These are phyloP conservation scores for Podarcis lilfordi DNA, from an alignment of 2,797 vertebrate genomes.

Conservation along the genomic window DNA sequence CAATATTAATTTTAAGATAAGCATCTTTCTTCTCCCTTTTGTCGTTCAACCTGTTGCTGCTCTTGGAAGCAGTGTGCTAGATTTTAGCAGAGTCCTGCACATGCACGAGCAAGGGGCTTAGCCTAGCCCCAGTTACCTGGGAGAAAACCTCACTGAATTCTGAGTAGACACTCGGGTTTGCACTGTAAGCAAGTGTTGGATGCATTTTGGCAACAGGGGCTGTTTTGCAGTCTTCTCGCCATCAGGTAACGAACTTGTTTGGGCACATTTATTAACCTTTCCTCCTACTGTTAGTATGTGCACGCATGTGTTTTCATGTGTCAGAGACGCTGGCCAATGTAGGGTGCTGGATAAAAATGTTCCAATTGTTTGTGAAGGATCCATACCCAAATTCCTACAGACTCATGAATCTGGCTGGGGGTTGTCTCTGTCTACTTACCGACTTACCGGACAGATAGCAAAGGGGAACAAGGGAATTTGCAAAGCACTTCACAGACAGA, in stretches of 20 bases:
- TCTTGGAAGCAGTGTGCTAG: neutral
- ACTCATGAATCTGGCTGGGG: neutral
- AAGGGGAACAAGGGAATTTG: neutral
- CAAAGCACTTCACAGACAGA: neutral
- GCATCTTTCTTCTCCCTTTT: neutral
- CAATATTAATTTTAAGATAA: accelerated
- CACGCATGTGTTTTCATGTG: neutral
- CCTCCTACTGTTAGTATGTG: neutral
- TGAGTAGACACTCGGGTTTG: too few relatives aligned
- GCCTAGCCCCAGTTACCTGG: too few relatives aligned
- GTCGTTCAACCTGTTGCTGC: neutral
- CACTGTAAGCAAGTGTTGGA: neutral
- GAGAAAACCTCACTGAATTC: too few relatives aligned
- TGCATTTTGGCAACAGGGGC: neutral
- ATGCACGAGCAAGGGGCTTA: neutral
- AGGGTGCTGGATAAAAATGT: too few relatives aligned
- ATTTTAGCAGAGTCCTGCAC: neutral
- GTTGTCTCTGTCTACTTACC: neutral
- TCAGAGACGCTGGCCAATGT: too few relatives aligned
- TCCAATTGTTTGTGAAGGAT: neutral
- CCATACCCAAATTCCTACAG: neutral
- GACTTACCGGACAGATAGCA: neutral
- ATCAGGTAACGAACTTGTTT: neutral
- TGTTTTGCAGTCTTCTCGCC: neutral
- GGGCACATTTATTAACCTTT: neutral